Evolutionary conservation across 2,888 invertebrate genomes (phyloP).

Genomic region (Meganola albula): DNA sequence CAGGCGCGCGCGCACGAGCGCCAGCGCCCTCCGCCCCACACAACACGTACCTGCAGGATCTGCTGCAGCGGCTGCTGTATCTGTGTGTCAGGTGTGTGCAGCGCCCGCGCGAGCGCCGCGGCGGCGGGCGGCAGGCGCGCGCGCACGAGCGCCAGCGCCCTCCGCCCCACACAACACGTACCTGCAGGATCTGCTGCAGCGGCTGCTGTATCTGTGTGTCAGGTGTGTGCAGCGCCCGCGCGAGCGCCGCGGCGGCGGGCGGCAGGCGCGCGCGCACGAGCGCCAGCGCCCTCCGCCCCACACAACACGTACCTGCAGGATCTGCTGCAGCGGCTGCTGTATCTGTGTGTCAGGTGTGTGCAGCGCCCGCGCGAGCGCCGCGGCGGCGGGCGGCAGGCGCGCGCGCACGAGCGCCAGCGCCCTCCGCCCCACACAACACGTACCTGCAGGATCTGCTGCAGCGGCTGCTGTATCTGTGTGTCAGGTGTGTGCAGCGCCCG

Average conservation of each 20-base stretch:
- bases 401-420: constrained; percentile 55
- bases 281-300: constrained; percentile 55
- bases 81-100: constrained; percentile 41
- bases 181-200: constrained; percentile 50
- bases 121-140: constrained; percentile 40
- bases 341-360: constrained; percentile 40
- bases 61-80: constrained; percentile 44
- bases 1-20: constrained; percentile 44
- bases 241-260: constrained; percentile 38
- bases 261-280: constrained; percentile 47
- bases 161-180: constrained; percentile 63
- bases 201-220: constrained; percentile 40
- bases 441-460: constrained; percentile 56
- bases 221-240: constrained; percentile 40
- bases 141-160: constrained; percentile 54
- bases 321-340: constrained; percentile 43
- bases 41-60: constrained; percentile 63
- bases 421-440: constrained; percentile 58
- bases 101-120: constrained; percentile 37
- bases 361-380: constrained; percentile 40
- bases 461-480: constrained; percentile 40
- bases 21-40: constrained; percentile 54
- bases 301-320: constrained; percentile 63
- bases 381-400: constrained; percentile 37
- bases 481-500: constrained; percentile 40